phyloP scores from a whole-genome alignment of 2,113 vertebrate species.

The Clinocottus analis region DNA sequence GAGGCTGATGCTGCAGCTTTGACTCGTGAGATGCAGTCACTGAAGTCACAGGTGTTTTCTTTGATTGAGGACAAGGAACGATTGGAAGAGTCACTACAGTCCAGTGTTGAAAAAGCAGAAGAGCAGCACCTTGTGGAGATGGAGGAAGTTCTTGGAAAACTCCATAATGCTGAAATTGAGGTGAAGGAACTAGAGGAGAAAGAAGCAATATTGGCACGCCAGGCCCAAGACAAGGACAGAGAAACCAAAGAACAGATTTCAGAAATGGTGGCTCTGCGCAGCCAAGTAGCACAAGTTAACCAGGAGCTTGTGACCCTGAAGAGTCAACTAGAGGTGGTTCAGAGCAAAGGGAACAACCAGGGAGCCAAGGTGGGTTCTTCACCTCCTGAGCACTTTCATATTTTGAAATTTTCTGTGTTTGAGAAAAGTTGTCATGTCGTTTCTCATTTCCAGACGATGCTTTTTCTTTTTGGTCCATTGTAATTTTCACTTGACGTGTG shows the following conservation, averaged over 20 bases:
- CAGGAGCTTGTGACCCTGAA: conserved; percentile 86
- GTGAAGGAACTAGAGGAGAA: conserved; percentile 92
- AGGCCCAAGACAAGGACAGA: conserved; percentile 80
- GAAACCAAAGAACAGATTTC: conserved; percentile 85
- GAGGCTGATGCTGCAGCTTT: conserved; percentile 78
- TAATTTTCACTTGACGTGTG: conserved; percentile 24
- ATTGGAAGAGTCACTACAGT: conserved; percentile 85
- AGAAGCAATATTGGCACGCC: conserved; percentile 80
- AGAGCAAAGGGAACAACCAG: conserved; percentile 84
- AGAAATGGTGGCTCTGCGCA: conserved; percentile 85
- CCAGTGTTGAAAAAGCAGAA: conserved; percentile 88
- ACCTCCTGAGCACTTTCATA: conserved; percentile 10
- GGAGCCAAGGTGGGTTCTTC: conserved; percentile 88
- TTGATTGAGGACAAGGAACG: conserved; percentile 88
- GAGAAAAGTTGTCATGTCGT: neutral
- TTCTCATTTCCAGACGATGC: neutral
- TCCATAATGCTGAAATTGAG: conserved; percentile 91
- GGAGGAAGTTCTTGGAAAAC: conserved; percentile 94
- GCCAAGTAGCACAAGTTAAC: conserved; percentile 89
- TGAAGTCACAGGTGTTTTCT: conserved; percentile 82
- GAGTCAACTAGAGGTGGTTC: conserved; percentile 84
- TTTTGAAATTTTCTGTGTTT: neutral
- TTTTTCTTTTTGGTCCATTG: conserved; percentile 39
- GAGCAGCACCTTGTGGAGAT: conserved; percentile 98
- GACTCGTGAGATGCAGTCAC: conserved; percentile 79